Evolutionary conservation across 2,888 invertebrate species (phyloP).

Genomic region (Himalopsyche japonica): DNA sequence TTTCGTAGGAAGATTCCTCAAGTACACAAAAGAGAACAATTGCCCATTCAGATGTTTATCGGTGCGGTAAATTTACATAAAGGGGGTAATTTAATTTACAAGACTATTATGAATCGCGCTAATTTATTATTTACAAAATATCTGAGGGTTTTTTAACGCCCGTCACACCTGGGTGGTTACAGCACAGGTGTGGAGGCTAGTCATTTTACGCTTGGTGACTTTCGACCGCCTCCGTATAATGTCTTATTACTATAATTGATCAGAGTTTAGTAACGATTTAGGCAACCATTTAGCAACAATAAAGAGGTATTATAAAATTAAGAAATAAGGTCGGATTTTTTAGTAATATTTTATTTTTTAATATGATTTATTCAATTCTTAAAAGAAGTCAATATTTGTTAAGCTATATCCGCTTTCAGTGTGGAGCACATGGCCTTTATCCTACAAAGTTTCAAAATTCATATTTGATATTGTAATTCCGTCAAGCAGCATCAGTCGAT

Average conservation of each 20-base stretch:
- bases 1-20: neutral
- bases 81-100: neutral
- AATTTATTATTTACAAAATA: neutral
- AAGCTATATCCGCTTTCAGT: too few relatives aligned
- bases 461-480: too few relatives aligned
- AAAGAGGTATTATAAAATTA: too few relatives aligned
- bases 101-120: neutral
- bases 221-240: neutral
- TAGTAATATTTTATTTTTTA: too few relatives aligned
- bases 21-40: neutral
- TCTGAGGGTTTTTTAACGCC: neutral
- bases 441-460: too few relatives aligned
- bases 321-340: too few relatives aligned
- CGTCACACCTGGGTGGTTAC: neutral
- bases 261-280: too few relatives aligned
- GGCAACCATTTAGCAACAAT: too few relatives aligned
- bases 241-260: neutral
- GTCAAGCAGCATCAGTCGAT: too few relatives aligned
- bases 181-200: conserved; percentile 4
- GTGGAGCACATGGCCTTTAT: too few relatives aligned
- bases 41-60: neutral
- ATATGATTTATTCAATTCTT: too few relatives aligned
- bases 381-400: too few relatives aligned
- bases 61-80: neutral
- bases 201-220: conserved; percentile 20